Percentiles rank a stretch among this genome's conserved stretches.
phyloP scores from a whole-genome alignment of 1,140 invertebrate species.

The Drosophila prosaltans region DNA sequence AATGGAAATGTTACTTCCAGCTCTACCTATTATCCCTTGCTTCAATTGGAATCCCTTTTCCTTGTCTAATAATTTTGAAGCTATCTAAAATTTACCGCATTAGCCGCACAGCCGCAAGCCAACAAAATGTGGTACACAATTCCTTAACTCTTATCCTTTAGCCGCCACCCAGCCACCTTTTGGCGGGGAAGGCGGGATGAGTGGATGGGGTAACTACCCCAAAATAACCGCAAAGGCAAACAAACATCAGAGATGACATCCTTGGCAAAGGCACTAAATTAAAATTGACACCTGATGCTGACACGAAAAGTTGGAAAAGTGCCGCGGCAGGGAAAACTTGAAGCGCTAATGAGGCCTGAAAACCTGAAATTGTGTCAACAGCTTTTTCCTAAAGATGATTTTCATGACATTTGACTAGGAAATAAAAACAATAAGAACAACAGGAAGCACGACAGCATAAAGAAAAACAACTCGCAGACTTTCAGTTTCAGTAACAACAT shows the following conservation, averaged over 20 bases:
- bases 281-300: slow-evolving; percentile 79
- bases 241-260: slow-evolving; percentile 55
- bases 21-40: neutral
- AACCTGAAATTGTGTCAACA: slow-evolving; percentile 69
- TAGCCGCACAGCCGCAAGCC: slow-evolving; percentile 42
- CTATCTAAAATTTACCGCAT: slow-evolving; percentile 46
- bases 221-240: slow-evolving; percentile 28
- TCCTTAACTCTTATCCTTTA: slow-evolving; percentile 11
- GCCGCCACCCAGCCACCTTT: neutral
- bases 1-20: too few species aligned
- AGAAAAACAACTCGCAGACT: too few species aligned
- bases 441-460: too few species aligned
- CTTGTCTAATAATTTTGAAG: slow-evolving; percentile 3
- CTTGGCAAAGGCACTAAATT: slow-evolving; percentile 59
- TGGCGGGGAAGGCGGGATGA: too few species aligned
- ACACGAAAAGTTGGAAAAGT: slow-evolving; percentile 45
- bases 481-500: neutral
- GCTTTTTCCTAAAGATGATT: slow-evolving; percentile 55
- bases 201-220: neutral
- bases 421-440: neutral
- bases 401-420: slow-evolving; percentile 47
- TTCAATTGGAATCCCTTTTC: slow-evolving; percentile 1
- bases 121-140: slow-evolving; percentile 54
- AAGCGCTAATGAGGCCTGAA: slow-evolving; percentile 67
- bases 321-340: slow-evolving; percentile 18